Evolutionary conservation across 2,113 vertebrate species (phyloP).

Genomic region (Platysteira castanea): DNA sequence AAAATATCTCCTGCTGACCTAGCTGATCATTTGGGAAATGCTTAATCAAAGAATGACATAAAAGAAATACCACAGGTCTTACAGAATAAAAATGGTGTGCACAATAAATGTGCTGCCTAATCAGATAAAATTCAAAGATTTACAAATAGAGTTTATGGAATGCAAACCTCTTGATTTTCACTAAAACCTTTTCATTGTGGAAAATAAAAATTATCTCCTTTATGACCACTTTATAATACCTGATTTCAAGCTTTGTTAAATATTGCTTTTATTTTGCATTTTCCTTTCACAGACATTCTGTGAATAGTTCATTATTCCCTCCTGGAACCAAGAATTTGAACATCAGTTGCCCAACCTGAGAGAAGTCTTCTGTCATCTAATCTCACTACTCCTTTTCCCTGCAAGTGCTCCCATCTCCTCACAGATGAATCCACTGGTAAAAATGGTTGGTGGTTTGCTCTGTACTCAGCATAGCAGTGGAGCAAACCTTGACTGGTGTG

Average conservation of each 20-base stretch:
- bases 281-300: not conserved
- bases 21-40: not conserved
- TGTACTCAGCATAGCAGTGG: not conserved
- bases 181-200: not conserved
- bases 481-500: rapidly evolving
- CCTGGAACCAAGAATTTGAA: not conserved
- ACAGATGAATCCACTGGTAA: not conserved
- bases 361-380: not conserved
- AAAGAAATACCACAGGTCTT: not conserved
- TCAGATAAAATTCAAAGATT: not conserved
- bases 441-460: not conserved
- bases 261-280: not conserved
- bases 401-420: not conserved
- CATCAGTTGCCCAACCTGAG: not conserved
- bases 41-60: not conserved
- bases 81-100: not conserved
- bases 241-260: not conserved
- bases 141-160: not conserved
- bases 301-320: not conserved
- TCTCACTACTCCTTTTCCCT: not conserved
- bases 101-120: not conserved
- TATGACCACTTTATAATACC: not conserved
- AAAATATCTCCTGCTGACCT: not conserved
- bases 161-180: not conserved
- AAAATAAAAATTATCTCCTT: not conserved